Base-by-base conservation (phyloP, 2,888 invertebrate species). In the Pteria penguin region DNA sequence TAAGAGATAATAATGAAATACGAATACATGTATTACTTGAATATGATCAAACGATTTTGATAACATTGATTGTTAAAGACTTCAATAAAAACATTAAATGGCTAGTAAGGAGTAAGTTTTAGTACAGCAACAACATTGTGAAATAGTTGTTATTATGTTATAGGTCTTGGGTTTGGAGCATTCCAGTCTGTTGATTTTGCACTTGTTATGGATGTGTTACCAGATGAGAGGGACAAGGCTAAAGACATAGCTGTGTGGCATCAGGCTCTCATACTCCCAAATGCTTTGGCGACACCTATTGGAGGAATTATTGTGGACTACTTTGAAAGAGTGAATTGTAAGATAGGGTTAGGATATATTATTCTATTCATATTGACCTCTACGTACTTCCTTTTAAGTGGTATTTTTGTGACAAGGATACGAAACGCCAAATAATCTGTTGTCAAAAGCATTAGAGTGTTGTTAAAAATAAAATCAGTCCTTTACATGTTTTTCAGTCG, bases 231-330 rank as follows among this genome's bases (percentile, higher is more conserved):
- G 73, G 89, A 90, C 70, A 90, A 89, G 72, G 91, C 90, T 60
- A 90, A 90, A 75, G 90, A 91, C 79, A 87, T 91, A 27, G 91
- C 91, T 2, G 90, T 91, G 11, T 91, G 91, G 91, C 90, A 91
- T 62, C 90, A 90, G 83, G 89, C 91, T 2, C 83, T 91, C 26
- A 85, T 91, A n/a, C 80, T 91, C 70, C 91, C 91, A 24, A 91
- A 91, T 73, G 91, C 90, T 1, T 74, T 91, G 33, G 91, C 91
- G 36, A 90, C 91, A n/a, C 91, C 91, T 1, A 81, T 89, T 1
- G 90, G 91, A 5, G 91, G 91, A 11, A 52, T 91, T 1, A 82
- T 91, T 14, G 76, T 91, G 62, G 91, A 91, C 78, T 76, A 90
- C 27, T 91, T 91, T 79, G 90, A 91, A 77, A 86, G 86, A 29